Base-by-base conservation (phyloP, 2,113 vertebrate species). In the Lipophrys pholis region DNA sequence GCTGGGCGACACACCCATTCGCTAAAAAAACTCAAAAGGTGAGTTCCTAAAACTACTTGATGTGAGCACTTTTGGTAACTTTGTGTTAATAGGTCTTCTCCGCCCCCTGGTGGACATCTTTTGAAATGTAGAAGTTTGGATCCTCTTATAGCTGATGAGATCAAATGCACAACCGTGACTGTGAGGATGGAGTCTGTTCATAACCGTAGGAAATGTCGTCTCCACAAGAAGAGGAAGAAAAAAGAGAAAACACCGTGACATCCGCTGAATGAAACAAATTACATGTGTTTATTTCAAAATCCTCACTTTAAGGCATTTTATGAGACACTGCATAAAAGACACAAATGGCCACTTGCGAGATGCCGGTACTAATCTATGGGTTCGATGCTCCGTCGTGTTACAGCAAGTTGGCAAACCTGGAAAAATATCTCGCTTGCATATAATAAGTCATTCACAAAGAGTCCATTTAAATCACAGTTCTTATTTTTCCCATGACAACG, bases 261-360 rank as follows among this genome's bases (percentile, higher is more conserved):
- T 79, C 11, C 67, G 88, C 72, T 78, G 62, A 86, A 48, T 83
- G 85, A 88, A 87, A 91, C 90, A 51, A 88, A 79, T 80, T 83
- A 71, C 69, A 78, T 30, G 64, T 82, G 58, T 93, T 94, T 94
- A 93, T 91, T 94, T 86, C 54, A 78, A 89, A 86, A 83, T 90
- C 82, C 76, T 92, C 91, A 90, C 76, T 93, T 30, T 94, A 94
- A 94, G 93, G 93, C 93, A 92, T 92, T 92, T 92, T 89, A 93
- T 92, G 90, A 93, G 90, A 90, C 78, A 90, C 92, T 94, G 91
- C 92, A 93, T 93, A 89, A 30, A 91, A 89, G 80, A 91, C 85
- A 91, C 76, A 74, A 80, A 85, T 73, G 69, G 83, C 87, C 81
- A 91, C 80, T 82, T 71, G 76, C 74, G 80, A 81, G 83, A 86